Conservation (phyloP, 2,113 vertebrate species). For the Oostethus manadensis region DNA sequence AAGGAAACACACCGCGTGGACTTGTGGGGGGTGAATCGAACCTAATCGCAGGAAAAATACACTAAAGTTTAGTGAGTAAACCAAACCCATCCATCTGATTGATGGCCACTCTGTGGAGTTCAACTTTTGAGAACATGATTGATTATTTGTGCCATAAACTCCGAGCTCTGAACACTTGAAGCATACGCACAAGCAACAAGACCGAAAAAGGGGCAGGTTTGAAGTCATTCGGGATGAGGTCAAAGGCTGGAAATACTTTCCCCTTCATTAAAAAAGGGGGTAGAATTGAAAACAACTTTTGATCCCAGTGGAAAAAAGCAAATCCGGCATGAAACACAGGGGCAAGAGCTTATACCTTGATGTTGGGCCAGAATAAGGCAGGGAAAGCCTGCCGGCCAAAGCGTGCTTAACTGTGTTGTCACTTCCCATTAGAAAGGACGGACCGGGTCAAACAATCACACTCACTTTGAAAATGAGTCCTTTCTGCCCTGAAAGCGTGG, state of each 20-base stretch:
- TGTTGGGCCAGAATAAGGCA: constrained; percentile 40
- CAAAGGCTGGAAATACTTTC: constrained; percentile 18
- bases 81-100: constrained; percentile 5
- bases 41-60: constrained; percentile 4
- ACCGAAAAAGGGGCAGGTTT: neutral
- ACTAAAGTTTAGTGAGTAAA: constrained; percentile 12
- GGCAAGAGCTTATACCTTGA: constrained; percentile 44
- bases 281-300: constrained; percentile 16
- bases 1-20: constrained; percentile 1
- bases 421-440: constrained; percentile 53
- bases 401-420: constrained; percentile 60
- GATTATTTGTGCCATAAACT: constrained; percentile 17
- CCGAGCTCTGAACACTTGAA: neutral
- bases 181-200: constrained; percentile 2
- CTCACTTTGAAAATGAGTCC: neutral
- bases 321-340: constrained; percentile 48
- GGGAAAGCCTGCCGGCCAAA: constrained; percentile 45
- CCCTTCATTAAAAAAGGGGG: constrained; percentile 8
- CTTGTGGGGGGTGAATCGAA: neutral
- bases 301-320: constrained; percentile 37
- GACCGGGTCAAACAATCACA: constrained; percentile 49
- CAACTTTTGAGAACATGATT: constrained; percentile 27
- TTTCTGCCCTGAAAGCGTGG: neutral
- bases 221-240: neutral
- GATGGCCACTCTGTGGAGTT: constrained; percentile 13